Conservation (phyloP, 2,113 vertebrate species). For the Sylvilagus bachmani region DNA sequence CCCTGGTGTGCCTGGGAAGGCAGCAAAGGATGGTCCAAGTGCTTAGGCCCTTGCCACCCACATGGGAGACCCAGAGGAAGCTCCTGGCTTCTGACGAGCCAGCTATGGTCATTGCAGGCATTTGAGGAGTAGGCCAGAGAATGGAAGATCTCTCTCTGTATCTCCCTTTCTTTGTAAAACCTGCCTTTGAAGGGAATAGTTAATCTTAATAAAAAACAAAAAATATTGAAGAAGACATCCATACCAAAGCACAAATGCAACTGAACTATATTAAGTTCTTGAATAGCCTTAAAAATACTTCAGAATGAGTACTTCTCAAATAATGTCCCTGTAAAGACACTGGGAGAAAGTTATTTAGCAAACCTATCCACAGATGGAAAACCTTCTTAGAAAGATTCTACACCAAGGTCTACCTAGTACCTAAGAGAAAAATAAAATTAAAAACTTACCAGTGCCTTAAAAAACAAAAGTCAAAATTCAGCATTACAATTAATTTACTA, state of each 20-base stretch:
- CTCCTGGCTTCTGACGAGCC: no score
- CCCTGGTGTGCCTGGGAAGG: no score
- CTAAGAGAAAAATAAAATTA: not conserved
- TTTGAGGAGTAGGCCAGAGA: no score
- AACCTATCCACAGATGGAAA: not conserved
- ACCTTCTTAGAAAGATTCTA: conserved; percentile 4
- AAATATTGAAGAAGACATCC: not conserved
- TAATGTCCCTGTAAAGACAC: not conserved
- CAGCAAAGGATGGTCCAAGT: no score
- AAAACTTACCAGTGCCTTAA: conserved; percentile 25
- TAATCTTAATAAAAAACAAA: no score
- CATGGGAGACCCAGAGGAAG: no score
- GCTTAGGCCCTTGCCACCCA: no score
- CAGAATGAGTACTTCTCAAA: not conserved
- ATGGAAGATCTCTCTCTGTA: no score
- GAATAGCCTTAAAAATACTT: not conserved
- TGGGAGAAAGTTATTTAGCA: not conserved
- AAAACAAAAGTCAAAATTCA: conserved; percentile 45
- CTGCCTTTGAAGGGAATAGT: no score
- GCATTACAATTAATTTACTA: conserved; percentile 3
- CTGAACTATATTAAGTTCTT: not conserved
- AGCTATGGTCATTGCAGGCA: no score
- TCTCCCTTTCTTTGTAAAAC: no score
- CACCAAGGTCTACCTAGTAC: not conserved
- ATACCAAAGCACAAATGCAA: not conserved